phyloP scores from a whole-genome alignment of 1,140 invertebrate species.

The Procambarus virginalis region DNA sequence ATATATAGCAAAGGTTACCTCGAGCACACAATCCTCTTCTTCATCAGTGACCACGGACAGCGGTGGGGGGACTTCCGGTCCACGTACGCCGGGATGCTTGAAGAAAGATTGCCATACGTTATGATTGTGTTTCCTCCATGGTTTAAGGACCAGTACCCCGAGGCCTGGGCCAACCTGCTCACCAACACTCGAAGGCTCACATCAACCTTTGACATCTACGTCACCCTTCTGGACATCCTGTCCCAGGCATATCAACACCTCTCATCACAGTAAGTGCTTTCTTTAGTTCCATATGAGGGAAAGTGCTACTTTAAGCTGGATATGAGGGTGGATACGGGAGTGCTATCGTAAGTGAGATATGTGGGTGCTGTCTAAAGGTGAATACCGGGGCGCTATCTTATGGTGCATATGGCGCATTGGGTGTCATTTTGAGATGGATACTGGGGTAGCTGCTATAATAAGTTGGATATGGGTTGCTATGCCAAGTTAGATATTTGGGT shows the following conservation, averaged over 20 bases:
- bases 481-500: no score
- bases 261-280: background rate
- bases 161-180: conserved; percentile 81
- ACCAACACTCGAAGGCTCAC: conserved; percentile 78
- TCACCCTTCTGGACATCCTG: conserved; percentile 71
- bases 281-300: background rate
- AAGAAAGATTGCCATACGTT: conserved; percentile 91
- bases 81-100: conserved; percentile 89
- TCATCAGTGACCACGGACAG: conserved; percentile 95
- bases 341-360: no score
- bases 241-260: background rate
- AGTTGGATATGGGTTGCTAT: no score
- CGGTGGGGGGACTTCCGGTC: conserved; percentile 86
- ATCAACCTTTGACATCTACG: conserved; percentile 76
- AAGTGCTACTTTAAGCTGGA: no score
- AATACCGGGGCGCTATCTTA: no score
- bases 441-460: no score
- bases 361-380: no score
- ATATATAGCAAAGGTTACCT: conserved; percentile 72
- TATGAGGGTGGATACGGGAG: no score
- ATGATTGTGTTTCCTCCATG: conserved; percentile 86
- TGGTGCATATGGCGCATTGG: no score
- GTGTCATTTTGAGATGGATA: no score
- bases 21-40: conserved; percentile 80
- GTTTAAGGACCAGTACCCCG: conserved; percentile 80